phyloP scores from a whole-genome alignment of 1,140 invertebrate genomes.

The Megathymus violae region DNA sequence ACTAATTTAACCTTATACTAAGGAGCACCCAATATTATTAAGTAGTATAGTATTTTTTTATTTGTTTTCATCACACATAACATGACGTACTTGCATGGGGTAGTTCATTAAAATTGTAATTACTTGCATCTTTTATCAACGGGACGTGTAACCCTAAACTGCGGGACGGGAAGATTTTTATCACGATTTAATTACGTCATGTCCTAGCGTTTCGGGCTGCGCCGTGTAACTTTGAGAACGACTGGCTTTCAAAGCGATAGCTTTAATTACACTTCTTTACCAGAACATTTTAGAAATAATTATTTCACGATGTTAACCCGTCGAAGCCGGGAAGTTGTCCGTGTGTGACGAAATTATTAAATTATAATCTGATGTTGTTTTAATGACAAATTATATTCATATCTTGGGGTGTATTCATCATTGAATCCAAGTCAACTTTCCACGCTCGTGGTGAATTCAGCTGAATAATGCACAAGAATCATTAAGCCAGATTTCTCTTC shows the following conservation, averaged over 20 bases:
- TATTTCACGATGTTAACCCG: not conserved
- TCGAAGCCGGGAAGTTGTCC: not conserved
- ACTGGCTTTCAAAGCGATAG: not conserved
- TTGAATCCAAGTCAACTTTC: no score
- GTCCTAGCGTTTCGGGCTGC: not conserved
- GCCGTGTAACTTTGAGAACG: not conserved
- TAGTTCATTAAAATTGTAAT: slow-evolving; percentile 23
- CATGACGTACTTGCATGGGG: not conserved
- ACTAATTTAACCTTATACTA: no score
- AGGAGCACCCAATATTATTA: no score
- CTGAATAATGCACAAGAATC: no score
- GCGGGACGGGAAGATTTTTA: slow-evolving; percentile 22
- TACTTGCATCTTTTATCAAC: slow-evolving; percentile 29
- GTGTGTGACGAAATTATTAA: not conserved
- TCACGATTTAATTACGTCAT: slow-evolving; percentile 19
- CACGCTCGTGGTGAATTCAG: no score
- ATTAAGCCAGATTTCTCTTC: no score
- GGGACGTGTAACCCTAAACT: slow-evolving; percentile 17
- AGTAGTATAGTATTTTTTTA: no score
- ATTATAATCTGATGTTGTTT: not conserved
- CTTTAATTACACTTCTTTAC: not conserved
- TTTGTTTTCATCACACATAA: no score
- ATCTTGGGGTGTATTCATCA: no score
- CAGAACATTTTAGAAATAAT: not conserved
- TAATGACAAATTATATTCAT: no score